Base-by-base conservation (phyloP, 1,140 invertebrate species). In the Brachionus rotundiformis region DNA sequence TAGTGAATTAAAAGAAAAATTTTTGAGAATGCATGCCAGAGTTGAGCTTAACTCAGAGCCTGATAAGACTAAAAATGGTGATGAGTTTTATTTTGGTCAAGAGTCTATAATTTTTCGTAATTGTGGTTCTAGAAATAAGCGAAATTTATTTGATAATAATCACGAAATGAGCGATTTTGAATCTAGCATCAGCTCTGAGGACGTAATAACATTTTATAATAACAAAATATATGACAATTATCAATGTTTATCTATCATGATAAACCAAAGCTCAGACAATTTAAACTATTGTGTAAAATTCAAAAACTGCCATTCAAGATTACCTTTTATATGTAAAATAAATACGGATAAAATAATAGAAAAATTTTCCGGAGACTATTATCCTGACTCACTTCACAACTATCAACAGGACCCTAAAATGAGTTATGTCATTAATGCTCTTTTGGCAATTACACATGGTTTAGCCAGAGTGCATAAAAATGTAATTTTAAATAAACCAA, bases 401-500 rank as follows among this genome's bases (percentile, higher is more conserved):
- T 91, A 91, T 84, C 89, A 90, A 76, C 91, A 92, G 84, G 93
- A 93, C 86, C 91, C 92, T 1, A 93, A 93, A 86, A 90, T 93
- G 85, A 92, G 91, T 39, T 93, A 93, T 86, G 92, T 93, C 2
- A 91, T 91, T 82, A 93, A 93, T 87, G 91, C 92, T 1, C 90
- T 93, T 65, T 90, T 90, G 85, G 91, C 91, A 1, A 91, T 93
- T 86, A 92, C 92, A 1, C 87, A 91, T 84, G 92, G 90, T 1
- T 85, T 92, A 16, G 90, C 92, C 84, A 87, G 87, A 79, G 90
- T 91, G 90, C 90, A 91, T 54, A 85, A 88, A 83, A 61, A 83
- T 90, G 83, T 90, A 90, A 83, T 54, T 19, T 54, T 54, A 19
- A 19, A 19, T 54, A 41, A 13, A 13, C n/a, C 10, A 41, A 41